Base-by-base conservation (phyloP, 1,140 invertebrate genomes). In the Geopemphigus sp. region DNA sequence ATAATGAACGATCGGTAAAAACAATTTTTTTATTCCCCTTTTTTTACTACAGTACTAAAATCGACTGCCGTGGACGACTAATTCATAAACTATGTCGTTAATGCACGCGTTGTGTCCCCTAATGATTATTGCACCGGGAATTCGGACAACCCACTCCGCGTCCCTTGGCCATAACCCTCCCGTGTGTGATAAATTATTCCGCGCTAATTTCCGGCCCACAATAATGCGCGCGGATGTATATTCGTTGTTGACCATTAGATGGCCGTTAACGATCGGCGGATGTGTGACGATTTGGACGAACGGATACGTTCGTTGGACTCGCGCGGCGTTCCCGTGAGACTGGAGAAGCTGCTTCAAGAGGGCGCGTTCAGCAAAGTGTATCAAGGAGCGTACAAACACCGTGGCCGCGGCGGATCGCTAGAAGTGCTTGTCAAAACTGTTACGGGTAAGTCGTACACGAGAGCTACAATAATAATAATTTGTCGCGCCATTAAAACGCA, bases 351-450 rank as follows among this genome's bases (percentile, higher is more conserved):
- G 15, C 87, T 90, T 0, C 91, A 92, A 82, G 92, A 92, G 87
- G 94, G 94, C n/a, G 95, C 93, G 70, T 95, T 94, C 83, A 93
- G 94, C 2, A 88, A 90, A 82, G 90, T 95, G 50, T 94, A 93
- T 84, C 89, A 89, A 82, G 94, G 93, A 47, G 92, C 91, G 72
- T 93, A 95, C 83, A 89, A 73, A 29, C 50, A 72, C 19, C 45
- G 17, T 19, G 57, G 68, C 14, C 45, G 56, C 5, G 81, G 81
- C 29, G 32, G 56, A 70, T 88, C 89, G 5, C 90, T 93, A 83
- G 91, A 93, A 84, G 92, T 95, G 45, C 88, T 93, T 81, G 90
- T 95, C 81, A 95, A 95, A 87, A 95, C 94, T 29, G 92, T 93
- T 47, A 90, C 92, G 87, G 92, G 93, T 94, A 86, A 85, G 83